Evolutionary conservation across 30 jellyfish, hydroid and myxozoan genomes (phyloP).

Genomic region (Rhopilema esculentum): DNA sequence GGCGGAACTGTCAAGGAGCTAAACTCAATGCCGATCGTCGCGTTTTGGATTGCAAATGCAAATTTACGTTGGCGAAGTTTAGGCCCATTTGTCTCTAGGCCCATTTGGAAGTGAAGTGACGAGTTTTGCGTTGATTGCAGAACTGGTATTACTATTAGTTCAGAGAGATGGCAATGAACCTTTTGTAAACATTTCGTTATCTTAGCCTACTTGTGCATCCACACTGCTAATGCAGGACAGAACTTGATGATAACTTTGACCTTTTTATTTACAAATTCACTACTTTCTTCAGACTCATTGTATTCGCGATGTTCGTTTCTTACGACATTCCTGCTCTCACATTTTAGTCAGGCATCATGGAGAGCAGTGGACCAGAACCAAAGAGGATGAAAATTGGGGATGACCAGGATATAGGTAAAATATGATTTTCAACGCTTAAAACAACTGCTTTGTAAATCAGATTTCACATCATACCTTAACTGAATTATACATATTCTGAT

Average conservation of each 20-base stretch:
- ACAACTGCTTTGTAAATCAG: no score
- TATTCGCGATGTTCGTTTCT: background rate
- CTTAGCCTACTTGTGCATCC: background rate
- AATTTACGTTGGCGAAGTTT: background rate
- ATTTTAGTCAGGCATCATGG: background rate
- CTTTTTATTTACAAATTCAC: background rate
- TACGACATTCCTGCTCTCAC: background rate
- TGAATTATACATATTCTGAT: no score
- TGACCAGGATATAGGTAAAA: background rate
- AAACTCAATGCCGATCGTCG: background rate
- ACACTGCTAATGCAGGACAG: background rate
- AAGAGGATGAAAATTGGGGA: conserved; percentile 13
- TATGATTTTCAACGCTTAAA: background rate
- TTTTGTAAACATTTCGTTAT: background rate
- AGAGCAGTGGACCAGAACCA: conserved; percentile 18
- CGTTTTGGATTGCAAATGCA: background rate
- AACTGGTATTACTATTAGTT: no score
- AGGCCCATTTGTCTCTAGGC: background rate
- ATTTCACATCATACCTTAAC: no score
- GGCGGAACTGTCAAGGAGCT: background rate
- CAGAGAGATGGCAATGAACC: no score
- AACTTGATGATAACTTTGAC: background rate
- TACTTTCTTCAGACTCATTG: background rate
- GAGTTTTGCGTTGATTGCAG: no score
- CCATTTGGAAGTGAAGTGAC: background rate